A percentile compares a stretch with the other conserved stretches of the same genome.
Conservation (phyloP, 2,113 vertebrate genomes). For the Lophotis ruficrista region DNA sequence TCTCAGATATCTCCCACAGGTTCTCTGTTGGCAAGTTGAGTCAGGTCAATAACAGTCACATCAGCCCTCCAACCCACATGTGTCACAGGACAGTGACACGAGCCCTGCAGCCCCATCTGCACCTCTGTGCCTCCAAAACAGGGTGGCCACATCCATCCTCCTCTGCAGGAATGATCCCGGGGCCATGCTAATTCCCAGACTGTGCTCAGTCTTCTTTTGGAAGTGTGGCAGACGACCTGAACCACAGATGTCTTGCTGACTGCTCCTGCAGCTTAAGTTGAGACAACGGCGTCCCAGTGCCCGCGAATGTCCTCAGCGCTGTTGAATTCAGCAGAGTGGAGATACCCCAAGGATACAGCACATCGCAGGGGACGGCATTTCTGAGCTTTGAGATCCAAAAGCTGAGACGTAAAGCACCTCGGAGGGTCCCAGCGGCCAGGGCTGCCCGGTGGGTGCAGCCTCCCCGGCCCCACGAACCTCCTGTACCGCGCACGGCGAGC, state of each 20-base stretch:
- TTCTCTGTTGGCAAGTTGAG: not conserved
- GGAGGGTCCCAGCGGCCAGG: rapidly evolving
- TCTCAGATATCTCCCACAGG: not conserved
- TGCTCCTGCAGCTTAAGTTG: not conserved
- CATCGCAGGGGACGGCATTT: not conserved
- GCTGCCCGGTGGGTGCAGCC: not conserved
- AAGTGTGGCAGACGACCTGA: not conserved
- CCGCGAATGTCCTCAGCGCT: not conserved
- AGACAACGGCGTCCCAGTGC: rapidly evolving
- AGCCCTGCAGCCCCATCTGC: not conserved
- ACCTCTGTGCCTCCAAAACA: not conserved
- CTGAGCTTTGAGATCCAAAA: not conserved
- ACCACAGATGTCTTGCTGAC: not conserved
- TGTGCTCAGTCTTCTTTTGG: not conserved
- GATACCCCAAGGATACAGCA: not conserved
- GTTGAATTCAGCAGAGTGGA: not conserved
- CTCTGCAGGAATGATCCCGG: not conserved
- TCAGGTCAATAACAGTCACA: not conserved
- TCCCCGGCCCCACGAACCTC: not conserved
- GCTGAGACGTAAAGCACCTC: not conserved
- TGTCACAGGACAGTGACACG: not conserved
- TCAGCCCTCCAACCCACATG: not conserved
- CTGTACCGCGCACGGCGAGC: rapidly evolving
- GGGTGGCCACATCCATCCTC: not conserved
- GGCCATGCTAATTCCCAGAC: not conserved